A percentile compares a stretch with the other conserved stretches of the same genome.
Conservation (phyloP, 2,797 vertebrate genomes). For the Carcharodon carcharias region DNA sequence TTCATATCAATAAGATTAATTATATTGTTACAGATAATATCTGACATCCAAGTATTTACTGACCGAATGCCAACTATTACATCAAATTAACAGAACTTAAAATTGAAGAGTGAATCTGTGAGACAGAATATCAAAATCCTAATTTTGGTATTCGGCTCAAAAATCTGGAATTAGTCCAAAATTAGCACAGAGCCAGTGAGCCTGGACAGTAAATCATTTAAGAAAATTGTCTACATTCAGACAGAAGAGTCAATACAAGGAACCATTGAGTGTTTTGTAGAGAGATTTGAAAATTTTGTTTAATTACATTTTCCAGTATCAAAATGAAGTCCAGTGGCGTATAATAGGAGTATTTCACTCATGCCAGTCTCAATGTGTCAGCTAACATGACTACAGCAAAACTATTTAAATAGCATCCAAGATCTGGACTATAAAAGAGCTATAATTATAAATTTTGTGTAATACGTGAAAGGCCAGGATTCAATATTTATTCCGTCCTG, state of each 20-base stretch:
- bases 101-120: neutral
- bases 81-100: neutral
- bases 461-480: no score
- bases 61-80: conserved; percentile 14
- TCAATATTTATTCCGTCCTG: no score
- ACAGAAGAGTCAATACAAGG: neutral
- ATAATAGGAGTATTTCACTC: neutral
- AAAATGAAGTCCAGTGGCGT: neutral
- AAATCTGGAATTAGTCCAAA: conserved; percentile 17
- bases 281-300: neutral
- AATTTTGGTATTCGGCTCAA: conserved; percentile 2
- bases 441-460: neutral
- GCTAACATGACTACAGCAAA: neutral
- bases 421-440: neutral
- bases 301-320: neutral
- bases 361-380: neutral
- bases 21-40: neutral
- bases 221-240: neutral
- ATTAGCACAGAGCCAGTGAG: neutral
- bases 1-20: neutral
- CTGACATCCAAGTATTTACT: neutral
- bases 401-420: neutral
- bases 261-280: neutral
- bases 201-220: neutral
- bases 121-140: neutral